phyloP scores from a whole-genome alignment of 2,888 invertebrate species.

The Parnassius orleans region DNA sequence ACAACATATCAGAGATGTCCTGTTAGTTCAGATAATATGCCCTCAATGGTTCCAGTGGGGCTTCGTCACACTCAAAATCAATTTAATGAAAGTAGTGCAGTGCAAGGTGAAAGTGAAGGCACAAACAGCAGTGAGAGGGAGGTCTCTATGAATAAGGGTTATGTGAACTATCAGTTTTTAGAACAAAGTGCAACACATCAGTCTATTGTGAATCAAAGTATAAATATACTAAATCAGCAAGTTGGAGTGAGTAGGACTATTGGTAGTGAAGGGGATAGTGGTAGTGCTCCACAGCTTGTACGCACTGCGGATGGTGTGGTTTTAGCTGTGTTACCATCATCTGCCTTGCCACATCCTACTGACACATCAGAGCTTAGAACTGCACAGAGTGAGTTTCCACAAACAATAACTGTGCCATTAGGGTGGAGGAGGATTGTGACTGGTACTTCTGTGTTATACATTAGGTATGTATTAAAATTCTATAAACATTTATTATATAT shows the following conservation, averaged over 20 bases:
- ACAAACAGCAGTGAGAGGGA: conserved; percentile 63
- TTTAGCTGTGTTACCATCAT: conserved; percentile 66
- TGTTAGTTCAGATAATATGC: conserved; percentile 55
- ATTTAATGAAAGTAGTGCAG: conserved; percentile 55
- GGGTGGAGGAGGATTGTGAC: conserved; percentile 76
- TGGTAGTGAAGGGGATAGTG: conserved; percentile 61
- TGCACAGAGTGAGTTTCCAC: conserved; percentile 63
- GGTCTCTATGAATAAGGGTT: conserved; percentile 61
- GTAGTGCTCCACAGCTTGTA: conserved; percentile 61
- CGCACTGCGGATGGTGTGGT: conserved; percentile 74
- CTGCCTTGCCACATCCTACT: conserved; percentile 46
- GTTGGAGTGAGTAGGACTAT: conserved; percentile 66
- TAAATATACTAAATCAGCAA: conserved; percentile 77
- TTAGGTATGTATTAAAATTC: conserved; percentile 58
- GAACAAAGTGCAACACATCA: conserved; percentile 78
- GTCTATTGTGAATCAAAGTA: conserved; percentile 77
- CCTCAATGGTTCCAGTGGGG: conserved; percentile 54
- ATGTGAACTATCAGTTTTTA: conserved; percentile 77
- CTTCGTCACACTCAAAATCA: conserved; percentile 58
- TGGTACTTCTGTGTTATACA: conserved; percentile 66
- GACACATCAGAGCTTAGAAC: conserved; percentile 56
- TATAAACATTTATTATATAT: not conserved
- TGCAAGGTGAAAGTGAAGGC: conserved; percentile 51
- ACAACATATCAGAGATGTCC: conserved; percentile 64
- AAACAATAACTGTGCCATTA: conserved; percentile 71